These are phyloP conservation scores for Neodiprion lecontei DNA, from an alignment of 1,140 invertebrate species.

Conservation along the genomic window DNA sequence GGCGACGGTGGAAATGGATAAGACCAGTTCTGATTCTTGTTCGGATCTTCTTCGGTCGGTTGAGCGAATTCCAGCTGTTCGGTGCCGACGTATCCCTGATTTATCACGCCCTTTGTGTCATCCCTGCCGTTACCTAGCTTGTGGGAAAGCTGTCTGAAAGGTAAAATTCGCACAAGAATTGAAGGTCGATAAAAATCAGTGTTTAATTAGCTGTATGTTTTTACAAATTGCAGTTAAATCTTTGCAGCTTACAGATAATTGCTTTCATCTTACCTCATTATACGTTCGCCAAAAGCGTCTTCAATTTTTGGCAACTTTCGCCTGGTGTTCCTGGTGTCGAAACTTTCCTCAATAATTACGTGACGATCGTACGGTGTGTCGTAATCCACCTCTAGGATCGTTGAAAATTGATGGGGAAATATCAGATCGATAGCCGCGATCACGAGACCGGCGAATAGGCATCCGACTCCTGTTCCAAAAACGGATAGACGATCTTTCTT, in stretches of 20 bases:
- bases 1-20: constrained; percentile 53
- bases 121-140: constrained; percentile 40
- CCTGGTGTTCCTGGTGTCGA: constrained; percentile 72
- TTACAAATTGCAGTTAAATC: too few species aligned
- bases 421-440: constrained; percentile 84
- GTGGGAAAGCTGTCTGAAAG: constrained; percentile 51
- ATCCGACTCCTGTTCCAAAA: constrained; percentile 72
- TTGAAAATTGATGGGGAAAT: constrained; percentile 91
- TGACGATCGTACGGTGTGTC: constrained; percentile 92
- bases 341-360: constrained; percentile 89
- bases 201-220: too few species aligned
- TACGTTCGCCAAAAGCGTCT: constrained; percentile 51
- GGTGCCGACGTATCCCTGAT: constrained; percentile 50
- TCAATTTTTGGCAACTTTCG: constrained; percentile 66
- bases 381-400: constrained; percentile 91
- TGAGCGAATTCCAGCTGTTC: constrained; percentile 43
- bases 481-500: constrained; percentile 12
- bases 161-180: not conserved
- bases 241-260: too few species aligned
- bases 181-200: too few species aligned
- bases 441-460: constrained; percentile 75
- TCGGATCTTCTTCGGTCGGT: constrained; percentile 36
- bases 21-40: constrained; percentile 51
- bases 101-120: constrained; percentile 49
- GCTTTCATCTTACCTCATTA: constrained; percentile 43